A percentile compares a stretch with the other conserved stretches of the same genome.
Conservation (phyloP, 2,113 vertebrate species). For the Mohoua ochrocephala region DNA sequence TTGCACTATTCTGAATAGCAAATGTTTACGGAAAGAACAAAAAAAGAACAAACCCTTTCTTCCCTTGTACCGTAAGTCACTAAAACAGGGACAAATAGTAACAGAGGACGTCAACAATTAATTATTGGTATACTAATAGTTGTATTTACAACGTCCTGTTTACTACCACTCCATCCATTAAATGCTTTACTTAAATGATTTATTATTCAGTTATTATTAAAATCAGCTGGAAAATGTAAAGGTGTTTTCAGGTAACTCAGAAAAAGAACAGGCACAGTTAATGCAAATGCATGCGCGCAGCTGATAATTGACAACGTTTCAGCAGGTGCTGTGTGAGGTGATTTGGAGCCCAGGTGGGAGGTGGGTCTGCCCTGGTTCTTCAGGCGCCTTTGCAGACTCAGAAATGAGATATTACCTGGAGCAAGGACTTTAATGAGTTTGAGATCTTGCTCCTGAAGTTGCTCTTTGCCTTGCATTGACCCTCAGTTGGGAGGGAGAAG, state of each 20-base stretch:
- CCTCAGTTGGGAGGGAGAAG: neutral
- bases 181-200: neutral
- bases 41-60: neutral
- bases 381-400: neutral
- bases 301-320: neutral
- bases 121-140: neutral
- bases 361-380: neutral
- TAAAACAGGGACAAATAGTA: neutral
- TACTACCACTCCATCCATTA: neutral
- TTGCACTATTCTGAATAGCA: neutral
- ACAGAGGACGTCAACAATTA: neutral
- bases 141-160: neutral
- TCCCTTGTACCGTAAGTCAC: neutral
- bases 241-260: neutral
- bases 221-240: neutral
- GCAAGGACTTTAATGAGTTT: neutral
- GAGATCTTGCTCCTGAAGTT: neutral
- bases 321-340: fast-evolving
- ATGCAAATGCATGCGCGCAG: neutral
- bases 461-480: neutral
- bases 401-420: neutral
- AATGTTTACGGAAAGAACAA: neutral
- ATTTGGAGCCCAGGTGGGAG: neutral
- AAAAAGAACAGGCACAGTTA: neutral
- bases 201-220: neutral